Evolutionary conservation across 2,113 vertebrate species (phyloP), one percentile per base, ranked within the genome.

Genomic region (Pollimyrus isidori): DNA sequence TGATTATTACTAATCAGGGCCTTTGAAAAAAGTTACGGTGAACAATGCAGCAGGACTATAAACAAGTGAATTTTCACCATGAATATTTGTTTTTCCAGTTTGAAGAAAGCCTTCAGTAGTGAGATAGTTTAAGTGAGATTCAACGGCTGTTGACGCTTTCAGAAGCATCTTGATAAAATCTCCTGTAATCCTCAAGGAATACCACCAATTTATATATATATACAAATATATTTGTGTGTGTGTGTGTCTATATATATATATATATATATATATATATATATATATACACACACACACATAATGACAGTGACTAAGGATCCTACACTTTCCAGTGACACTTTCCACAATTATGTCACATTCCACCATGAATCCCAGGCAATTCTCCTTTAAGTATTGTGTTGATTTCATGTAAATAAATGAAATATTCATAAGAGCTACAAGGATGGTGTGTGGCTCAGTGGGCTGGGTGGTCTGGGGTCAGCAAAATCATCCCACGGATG

Each of bases 41-140:
- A 87, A 35, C 26, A 35, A 17, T 19, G 30, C 26, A 87, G 83
- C 83, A 26, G 10, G 26, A 21, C 45, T 11, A 46, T 42, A n/a
- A 26, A 30, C 48, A 39, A 84, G 21, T 53, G 39, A 84, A 56
- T 50, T 45, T 69, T 89, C 88, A 82, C 48, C 26, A 7, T 19
- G 15, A 83, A 89, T 35, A 45, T 86, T 86, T 49, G 48, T 46
- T 17, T 26, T 15, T n/a, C 26, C 11, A 26, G 11, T 73, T 50
- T 86, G 49, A 49, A 85, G 23, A 92, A 95, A 91, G 92, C 89
- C 89, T 92, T 91, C 88, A 93, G n/a, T 91, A 91, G 86, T 84
- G 90, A 93, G 35, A 93, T 91, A 92, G 93, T 94, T 91, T 65
- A 53, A 89, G 89, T 89, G 93, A 94, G 88, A 93, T 93, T 94